These are phyloP conservation scores for Heteromormyrus szaboi DNA, from an alignment of 2,797 vertebrate species.

Conservation along the genomic window DNA sequence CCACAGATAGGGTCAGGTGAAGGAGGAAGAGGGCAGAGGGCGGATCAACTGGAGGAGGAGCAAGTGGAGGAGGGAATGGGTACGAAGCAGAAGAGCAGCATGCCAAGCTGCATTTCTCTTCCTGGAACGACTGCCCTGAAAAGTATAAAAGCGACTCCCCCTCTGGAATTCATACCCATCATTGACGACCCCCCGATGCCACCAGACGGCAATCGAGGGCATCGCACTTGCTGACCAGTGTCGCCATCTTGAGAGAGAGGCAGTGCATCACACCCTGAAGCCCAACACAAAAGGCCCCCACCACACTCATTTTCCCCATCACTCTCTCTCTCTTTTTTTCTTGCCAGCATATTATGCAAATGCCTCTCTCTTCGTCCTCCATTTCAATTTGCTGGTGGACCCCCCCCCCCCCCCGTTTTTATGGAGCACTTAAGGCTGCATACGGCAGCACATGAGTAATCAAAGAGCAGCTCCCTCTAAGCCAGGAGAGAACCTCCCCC, in stretches of 20 bases:
- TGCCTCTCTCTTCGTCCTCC: conserved; percentile 37
- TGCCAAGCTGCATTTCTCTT: not conserved
- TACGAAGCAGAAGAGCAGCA: not conserved
- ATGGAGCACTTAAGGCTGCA: conserved; percentile 41
- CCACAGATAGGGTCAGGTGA: not conserved
- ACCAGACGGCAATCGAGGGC: not conserved
- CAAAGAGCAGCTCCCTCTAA: conserved; percentile 40
- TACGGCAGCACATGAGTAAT: conserved; percentile 36
- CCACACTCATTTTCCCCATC: not conserved
- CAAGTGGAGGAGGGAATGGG: not conserved
- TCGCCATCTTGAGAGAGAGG: not conserved
- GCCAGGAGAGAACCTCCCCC: conserved; percentile 26
- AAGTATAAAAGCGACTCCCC: not conserved
- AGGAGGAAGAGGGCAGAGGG: too few relatives aligned
- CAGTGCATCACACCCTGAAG: not conserved
- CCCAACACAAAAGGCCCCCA: not conserved
- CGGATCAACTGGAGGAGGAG: not conserved
- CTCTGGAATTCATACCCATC: not conserved
- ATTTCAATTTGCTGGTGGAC: conserved; percentile 31
- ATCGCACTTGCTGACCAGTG: not conserved
- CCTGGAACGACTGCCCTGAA: not conserved
- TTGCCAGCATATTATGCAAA: conserved; percentile 33
- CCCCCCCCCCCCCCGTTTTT: not conserved
- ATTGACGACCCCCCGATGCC: not conserved
- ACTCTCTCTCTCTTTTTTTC: not conserved